Base-by-base conservation (phyloP, 2,888 invertebrate genomes). In the Toxonevra muliebris region DNA sequence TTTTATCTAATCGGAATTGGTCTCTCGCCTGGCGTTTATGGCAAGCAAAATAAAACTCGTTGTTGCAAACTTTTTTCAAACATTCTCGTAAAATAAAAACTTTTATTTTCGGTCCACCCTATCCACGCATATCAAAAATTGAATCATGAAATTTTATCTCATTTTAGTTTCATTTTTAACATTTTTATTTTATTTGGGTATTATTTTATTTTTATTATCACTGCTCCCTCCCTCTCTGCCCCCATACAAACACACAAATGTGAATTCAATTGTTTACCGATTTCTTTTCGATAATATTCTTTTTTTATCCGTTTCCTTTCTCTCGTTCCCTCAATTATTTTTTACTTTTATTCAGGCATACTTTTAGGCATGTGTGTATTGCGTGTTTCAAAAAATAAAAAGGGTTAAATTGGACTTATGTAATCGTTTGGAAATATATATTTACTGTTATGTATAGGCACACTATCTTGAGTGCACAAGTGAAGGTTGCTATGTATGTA, bases 191-290 rank as follows among this genome's bases (percentile, higher is more conserved):
- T 30, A 30, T 30, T 30, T 30, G 30, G 30, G 30, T 30, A 30
- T 30, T 30, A 30, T 30, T 30, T 30, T 30, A 30, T 30, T 30
- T 30, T 30, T 7, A 30, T 30, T 30, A 30, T 30, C 30, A 30
- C 30, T 30, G 7, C 30, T 30, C 30, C 30, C 30, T 30, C 30
- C 30, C 30, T 7, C 30, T 30, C 30, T 30, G 3, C 30, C 30
- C 7, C 30, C 2, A 30, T 30, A 30, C 30, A 30, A 30, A 13
- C 9, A 58, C 10, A 17, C 9, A 74, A 74, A 77, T 77, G 74
- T 73, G 77, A 79, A 77, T 78, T 77, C 76, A 76, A 71, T 78
- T 80, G 74, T 75, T 74, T 78, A 73, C 77, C 79, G 74, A 78
- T 80, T 78, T 78, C 80, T 76, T 78, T 75, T 77, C 20, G 12